Percentiles rank a stretch among this genome's conserved stretches.
Conservation (phyloP, 2,888 invertebrate genomes). For the Pherbina coryleti region DNA sequence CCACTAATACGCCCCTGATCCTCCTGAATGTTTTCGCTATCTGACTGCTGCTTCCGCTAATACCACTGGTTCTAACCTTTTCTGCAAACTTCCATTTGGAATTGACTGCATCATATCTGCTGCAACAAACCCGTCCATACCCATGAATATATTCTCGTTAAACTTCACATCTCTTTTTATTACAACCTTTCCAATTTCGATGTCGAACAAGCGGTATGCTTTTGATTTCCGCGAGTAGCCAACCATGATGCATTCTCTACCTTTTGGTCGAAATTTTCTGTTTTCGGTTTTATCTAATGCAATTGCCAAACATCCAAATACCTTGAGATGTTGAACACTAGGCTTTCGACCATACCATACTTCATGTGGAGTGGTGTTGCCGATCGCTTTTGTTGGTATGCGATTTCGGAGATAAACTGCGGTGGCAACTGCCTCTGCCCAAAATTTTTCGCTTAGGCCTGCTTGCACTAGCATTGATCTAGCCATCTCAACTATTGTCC, state of each 20-base stretch:
- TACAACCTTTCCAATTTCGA: neutral
- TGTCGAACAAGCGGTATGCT: conserved; percentile 14
- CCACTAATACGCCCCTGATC: no score
- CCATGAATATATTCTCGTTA: neutral
- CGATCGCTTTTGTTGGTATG: neutral
- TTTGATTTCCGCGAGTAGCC: conserved; percentile 29
- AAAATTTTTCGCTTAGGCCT: neutral
- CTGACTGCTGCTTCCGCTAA: neutral
- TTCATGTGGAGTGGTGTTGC: neutral
- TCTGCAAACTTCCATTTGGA: neutral
- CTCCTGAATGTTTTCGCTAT: no score
- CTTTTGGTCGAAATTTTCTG: conserved; percentile 1
- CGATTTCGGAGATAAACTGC: conserved; percentile 24
- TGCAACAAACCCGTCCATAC: neutral
- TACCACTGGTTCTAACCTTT: neutral
- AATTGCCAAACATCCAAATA: conserved; percentile 1
- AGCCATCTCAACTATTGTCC: conserved; percentile 41
- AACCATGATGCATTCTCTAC: conserved; percentile 10
- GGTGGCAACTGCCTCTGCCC: conserved; percentile 24
- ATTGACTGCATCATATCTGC: neutral
- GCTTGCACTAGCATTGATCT: conserved; percentile 13
- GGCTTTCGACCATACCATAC: conserved; percentile 18
- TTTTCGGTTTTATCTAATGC: neutral
- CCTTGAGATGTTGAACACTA: neutral
- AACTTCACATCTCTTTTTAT: conserved; percentile 16